Conservation (phyloP, 2,113 vertebrate species). For the Xiphophorus hellerii region DNA sequence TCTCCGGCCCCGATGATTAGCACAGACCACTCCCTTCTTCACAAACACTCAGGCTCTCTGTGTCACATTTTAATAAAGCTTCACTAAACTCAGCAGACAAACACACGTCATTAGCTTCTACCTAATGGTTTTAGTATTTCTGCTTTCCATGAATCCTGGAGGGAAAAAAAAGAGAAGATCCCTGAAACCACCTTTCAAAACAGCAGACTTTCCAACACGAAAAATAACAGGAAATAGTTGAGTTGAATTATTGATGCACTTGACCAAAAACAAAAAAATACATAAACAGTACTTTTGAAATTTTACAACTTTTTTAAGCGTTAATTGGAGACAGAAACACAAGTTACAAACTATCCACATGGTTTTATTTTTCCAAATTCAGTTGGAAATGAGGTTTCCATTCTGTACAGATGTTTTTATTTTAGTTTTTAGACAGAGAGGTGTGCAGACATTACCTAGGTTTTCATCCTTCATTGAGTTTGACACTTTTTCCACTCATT, state of each 20-base stretch:
- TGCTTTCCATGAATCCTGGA: not conserved
- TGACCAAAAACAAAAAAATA: not conserved
- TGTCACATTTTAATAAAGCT: not conserved
- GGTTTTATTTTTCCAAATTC: too few species aligned
- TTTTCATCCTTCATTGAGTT: not conserved
- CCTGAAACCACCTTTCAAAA: not conserved
- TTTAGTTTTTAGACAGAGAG: not conserved
- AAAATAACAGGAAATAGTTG: not conserved
- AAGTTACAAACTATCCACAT: not conserved
- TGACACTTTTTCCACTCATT: not conserved
- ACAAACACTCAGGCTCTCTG: conserved; percentile 1
- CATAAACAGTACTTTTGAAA: not conserved
- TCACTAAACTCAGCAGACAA: not conserved
- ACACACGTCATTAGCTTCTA: not conserved
- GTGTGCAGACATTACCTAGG: not conserved
- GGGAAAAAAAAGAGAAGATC: not conserved
- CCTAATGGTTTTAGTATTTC: not conserved
- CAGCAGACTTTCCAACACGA: too few species aligned
- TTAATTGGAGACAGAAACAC: not conserved
- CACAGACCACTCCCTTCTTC: conserved; percentile 46
- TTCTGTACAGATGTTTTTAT: not conserved
- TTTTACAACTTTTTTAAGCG: not conserved
- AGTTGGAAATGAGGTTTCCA: not conserved
- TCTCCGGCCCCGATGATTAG: conserved; percentile 53
- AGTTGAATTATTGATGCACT: not conserved